Evolutionary conservation across 2,888 invertebrate genomes (phyloP).

Genomic region (Folsomia manolachei): DNA sequence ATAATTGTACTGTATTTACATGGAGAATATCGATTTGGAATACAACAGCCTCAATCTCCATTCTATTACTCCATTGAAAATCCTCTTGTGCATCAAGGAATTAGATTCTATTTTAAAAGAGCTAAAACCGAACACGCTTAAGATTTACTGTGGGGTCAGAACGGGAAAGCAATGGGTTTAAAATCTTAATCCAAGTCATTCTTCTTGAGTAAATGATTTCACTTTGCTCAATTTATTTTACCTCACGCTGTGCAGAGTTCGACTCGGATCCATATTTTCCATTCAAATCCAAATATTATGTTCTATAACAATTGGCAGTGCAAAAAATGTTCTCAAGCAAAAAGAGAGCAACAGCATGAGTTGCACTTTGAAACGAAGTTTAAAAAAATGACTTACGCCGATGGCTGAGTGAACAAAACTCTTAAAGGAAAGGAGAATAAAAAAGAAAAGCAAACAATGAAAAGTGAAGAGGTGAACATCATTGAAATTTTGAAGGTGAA

Average conservation of each 20-base stretch:
- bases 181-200: not conserved
- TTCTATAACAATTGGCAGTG: slow-evolving; percentile 7
- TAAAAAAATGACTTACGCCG: not conserved
- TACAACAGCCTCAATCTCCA: too few species aligned
- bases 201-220: not conserved
- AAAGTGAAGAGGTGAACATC: not conserved
- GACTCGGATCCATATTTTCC: not conserved
- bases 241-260: not conserved
- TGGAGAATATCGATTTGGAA: too few species aligned
- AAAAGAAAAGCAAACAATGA: not conserved
- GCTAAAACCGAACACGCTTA: too few species aligned
- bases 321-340: not conserved
- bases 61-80: too few species aligned
- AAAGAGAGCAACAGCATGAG: too few species aligned
- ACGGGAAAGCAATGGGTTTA: too few species aligned
- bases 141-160: too few species aligned
- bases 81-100: too few species aligned
- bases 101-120: too few species aligned
- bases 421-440: not conserved
- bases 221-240: not conserved
- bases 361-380: not conserved
- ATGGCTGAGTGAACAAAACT: not conserved
- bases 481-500: not conserved
- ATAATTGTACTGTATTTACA: too few species aligned
- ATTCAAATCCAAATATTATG: not conserved